phyloP scores from a whole-genome alignment of 2,888 invertebrate species.

The Eugnorisma glareosa region DNA sequence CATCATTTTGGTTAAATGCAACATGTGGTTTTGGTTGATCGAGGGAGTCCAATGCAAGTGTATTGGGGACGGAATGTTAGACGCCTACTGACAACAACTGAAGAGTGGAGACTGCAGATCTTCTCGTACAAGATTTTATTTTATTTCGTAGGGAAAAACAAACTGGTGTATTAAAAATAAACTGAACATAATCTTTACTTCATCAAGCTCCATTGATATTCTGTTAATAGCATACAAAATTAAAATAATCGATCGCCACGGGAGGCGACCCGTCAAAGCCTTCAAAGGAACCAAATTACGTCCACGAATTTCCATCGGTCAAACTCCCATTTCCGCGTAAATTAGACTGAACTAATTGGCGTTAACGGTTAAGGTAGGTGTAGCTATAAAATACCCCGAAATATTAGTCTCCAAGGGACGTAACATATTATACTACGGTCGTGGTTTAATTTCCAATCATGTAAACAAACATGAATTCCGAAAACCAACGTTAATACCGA shows the following conservation, averaged over 20 bases:
- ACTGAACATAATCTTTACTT: background rate
- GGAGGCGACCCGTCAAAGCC: slow-evolving; percentile 3
- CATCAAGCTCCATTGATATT: background rate
- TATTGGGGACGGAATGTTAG: background rate
- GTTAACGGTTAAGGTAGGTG: slow-evolving; percentile 43
- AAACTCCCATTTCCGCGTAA: slow-evolving; percentile 47
- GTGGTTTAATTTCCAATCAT: background rate
- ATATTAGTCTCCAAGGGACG: slow-evolving; percentile 43
- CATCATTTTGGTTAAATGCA: background rate
- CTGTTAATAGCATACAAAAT: slow-evolving; percentile 12
- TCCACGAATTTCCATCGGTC: slow-evolving; percentile 31
- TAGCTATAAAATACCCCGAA: slow-evolving; percentile 20
- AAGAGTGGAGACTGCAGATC: background rate
- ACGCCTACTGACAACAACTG: background rate
- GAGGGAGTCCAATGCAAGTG: background rate
- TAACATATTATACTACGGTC: background rate
- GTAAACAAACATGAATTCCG: background rate
- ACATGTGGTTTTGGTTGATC: background rate
- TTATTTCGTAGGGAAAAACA: background rate
- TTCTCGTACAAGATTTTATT: background rate
- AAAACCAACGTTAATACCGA: background rate
- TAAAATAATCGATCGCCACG: slow-evolving; percentile 22
- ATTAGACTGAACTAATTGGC: slow-evolving; percentile 50
- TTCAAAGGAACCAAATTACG: slow-evolving; percentile 33
- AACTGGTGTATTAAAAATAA: background rate